Evolutionary conservation across 2,113 vertebrate species (phyloP), one percentile per base, ranked within the genome.

Genomic region (Silurus meridionalis): DNA sequence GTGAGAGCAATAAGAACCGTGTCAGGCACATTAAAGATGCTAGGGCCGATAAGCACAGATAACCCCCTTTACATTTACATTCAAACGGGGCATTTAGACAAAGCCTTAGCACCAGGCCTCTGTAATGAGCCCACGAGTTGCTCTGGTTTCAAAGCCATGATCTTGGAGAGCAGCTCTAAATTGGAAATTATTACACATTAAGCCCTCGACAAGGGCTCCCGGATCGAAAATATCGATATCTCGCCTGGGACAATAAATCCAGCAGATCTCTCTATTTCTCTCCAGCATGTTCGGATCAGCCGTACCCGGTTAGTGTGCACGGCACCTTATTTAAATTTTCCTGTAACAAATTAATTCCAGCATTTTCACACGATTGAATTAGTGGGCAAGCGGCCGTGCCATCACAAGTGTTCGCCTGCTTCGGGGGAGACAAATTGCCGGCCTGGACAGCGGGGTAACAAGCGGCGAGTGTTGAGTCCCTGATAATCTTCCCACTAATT

Each of bases 301-400:
- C 61, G 14, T 37, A 95, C 95, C 94, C 95, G 95, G 96, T 97
- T 95, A 94, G 95, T 96, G 96, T 98, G 97, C 97, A 96, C 96
- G 95, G 96, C 97, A 98, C 98, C 97, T 98, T 98, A 99, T 99
- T 99, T 99, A 99, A 97, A 99, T 99, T 97, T 98, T 97, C 98
- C 98, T 98, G 97, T 98, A 99, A 98, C 98, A 99, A 99, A 99
- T 99, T 99, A 99, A 99, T 99, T 99, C 97, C 97, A 99, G 97
- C 98, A 97, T 99, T 99, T 98, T 97, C 96, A 96, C 96, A 96
- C 98, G 97, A 99, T 99, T 98, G 97, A 99, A 99, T 99, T 99
- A 99, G 96, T 74, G 69, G 96, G 95, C 97, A 96, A 98, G 98
- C 97, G 97, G 97, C 96, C 96, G 96, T 97, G 96, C 98, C 98